Evolutionary conservation across 2,113 vertebrate species (phyloP).

Genomic region (Fukomys damarensis): DNA sequence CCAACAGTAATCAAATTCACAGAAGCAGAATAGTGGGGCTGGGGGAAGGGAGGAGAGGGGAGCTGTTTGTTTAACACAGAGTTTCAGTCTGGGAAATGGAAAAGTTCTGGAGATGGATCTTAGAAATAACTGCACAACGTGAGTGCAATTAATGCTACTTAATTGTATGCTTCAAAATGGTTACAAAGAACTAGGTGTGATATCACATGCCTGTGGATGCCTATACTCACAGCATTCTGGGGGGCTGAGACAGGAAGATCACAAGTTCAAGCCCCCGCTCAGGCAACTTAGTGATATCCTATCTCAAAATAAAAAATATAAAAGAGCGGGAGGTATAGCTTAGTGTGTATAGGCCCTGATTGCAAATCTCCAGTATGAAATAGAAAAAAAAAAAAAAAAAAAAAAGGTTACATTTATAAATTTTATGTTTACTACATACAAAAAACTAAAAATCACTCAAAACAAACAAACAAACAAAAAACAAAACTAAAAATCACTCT

Average conservation of each 20-base stretch:
- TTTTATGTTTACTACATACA: background rate
- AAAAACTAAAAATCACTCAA: background rate
- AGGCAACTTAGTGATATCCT: background rate
- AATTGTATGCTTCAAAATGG: background rate
- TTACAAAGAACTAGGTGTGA: background rate
- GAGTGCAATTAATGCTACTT: background rate
- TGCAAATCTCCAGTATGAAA: background rate
- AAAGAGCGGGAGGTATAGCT: background rate
- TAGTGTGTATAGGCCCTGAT: background rate
- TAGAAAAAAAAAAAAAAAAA: background rate
- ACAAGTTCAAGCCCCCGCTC: background rate
- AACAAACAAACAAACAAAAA: too few relatives aligned
- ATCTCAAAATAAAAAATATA: background rate
- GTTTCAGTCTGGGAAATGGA: background rate
- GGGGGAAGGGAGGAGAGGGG: accelerated
- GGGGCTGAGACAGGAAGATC: background rate
- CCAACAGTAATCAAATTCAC: background rate
- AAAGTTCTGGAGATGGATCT: background rate
- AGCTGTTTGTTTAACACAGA: background rate
- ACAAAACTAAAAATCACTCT: too few relatives aligned
- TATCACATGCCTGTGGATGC: background rate
- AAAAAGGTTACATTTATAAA: background rate
- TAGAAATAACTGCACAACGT: background rate
- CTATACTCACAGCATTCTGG: background rate
- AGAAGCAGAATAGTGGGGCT: background rate